Conservation (phyloP, 2,113 vertebrate species). For the Phainopepla nitens region DNA sequence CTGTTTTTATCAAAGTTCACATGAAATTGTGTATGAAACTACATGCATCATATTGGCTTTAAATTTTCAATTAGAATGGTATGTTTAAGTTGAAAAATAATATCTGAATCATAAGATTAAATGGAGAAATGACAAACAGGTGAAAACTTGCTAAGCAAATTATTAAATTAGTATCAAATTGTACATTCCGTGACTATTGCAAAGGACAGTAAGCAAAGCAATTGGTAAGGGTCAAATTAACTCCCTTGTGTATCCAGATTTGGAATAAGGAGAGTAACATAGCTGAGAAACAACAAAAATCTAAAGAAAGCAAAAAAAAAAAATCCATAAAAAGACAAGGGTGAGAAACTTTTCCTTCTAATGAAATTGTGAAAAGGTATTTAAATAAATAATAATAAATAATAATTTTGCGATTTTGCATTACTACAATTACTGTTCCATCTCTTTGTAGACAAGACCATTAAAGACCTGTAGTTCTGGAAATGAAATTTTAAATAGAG, state of each 20-base stretch:
- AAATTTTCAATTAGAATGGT: slow-evolving; percentile 12
- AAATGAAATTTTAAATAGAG: not conserved
- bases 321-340: not conserved
- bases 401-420: not conserved
- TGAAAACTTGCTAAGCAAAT: not conserved
- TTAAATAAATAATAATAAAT: not conserved
- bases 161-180: slow-evolving; percentile 14
- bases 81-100: slow-evolving; percentile 42
- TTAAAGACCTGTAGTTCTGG: not conserved
- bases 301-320: not conserved
- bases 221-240: not conserved
- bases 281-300: not conserved
- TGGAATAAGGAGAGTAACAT: not conserved
- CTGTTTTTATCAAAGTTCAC: slow-evolving; percentile 63
- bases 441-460: not conserved
- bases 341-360: not conserved
- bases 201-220: not conserved
- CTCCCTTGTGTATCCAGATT: not conserved
- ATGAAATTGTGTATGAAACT: slow-evolving; percentile 7
- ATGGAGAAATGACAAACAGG: not conserved
- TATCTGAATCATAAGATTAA: not conserved
- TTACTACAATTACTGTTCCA: not conserved
- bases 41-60: not conserved
- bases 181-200: not conserved
- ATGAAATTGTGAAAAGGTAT: not conserved